Base-by-base conservation (phyloP, 1,140 invertebrate genomes). In the Lordiphosa collinella region DNA sequence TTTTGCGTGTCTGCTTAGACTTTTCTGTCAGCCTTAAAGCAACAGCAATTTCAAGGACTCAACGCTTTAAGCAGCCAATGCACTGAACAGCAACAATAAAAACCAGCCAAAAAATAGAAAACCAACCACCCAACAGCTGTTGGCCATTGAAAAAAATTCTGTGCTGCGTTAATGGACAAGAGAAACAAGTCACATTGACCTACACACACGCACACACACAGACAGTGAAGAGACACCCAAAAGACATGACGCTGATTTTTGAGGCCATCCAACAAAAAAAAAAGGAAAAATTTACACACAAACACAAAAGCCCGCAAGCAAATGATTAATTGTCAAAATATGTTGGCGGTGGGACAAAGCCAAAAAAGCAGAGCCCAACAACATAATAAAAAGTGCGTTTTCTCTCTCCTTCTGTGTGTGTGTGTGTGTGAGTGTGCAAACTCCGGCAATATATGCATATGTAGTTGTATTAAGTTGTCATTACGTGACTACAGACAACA, bases 401-500 rank as follows among this genome's bases (percentile, higher is more conserved):
- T 31, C n/a, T n/a, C n/a, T 44, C 31, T 59, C 11, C 43, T 32
- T 44, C 32, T 43, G 18, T 51, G 41, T 61, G 38, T 61, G 46
- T 44, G 36, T 22, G 50, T 32, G 35, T 40, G 51, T 55, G 10
- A 60, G 62, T 59, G 63, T 70, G 72, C 50, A 62, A 62, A 62
- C 40, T 22, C 40, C 53, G 62, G 31, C 53, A 40, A 66, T 66
- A 63, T 64, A 71, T 67, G 74, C 78, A 84, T 63, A 85, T 84
- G 79, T 84, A 84, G 73, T 85, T 84, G 78, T 84, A 88, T 88
- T 87, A 87, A 86, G 79, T 87, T 87, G 86, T 87, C 86, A 82
- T 87, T 88, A 88, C 86, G 86, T 88, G 86, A 86, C 86, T 87
- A 78, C 79, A 79, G 64, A 82, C 79, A 67, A 70, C 56, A 86